Evolutionary conservation across 2,113 vertebrate species (phyloP).

Genomic region (Psittacara wagleri): DNA sequence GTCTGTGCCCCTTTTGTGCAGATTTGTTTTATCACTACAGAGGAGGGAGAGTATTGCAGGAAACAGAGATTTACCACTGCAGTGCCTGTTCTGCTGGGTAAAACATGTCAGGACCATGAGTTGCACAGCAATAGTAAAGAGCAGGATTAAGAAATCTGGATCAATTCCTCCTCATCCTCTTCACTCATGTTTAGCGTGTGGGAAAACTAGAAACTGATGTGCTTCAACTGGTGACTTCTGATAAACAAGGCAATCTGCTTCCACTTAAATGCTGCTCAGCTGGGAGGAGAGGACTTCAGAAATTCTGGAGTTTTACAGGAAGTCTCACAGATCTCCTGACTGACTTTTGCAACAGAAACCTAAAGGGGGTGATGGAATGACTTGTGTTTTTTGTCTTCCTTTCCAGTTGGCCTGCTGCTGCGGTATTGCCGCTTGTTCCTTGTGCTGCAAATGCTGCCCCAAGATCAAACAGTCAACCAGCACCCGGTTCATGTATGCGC

Average conservation of each 20-base stretch:
- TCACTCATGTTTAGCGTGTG: background rate
- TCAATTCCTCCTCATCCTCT: background rate
- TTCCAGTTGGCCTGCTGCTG: conserved; percentile 95
- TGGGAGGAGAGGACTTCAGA: background rate
- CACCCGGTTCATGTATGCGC: conserved; percentile 93
- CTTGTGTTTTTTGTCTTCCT: background rate
- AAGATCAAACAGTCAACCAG: conserved; percentile 94
- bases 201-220: background rate
- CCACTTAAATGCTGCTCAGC: background rate
- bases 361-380: background rate
- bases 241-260: background rate
- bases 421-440: conserved; percentile 85
- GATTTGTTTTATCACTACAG: background rate
- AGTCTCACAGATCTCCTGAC: background rate
- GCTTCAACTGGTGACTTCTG: background rate
- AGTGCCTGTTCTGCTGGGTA: background rate
- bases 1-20: background rate
- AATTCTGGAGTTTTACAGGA: background rate
- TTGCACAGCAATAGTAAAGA: background rate
- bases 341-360: background rate
- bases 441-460: conserved; percentile 93
- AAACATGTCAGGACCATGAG: background rate
- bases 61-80: background rate
- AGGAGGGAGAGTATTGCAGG: background rate
- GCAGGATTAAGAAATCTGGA: background rate